Evolutionary conservation across 2,888 invertebrate genomes (phyloP), one percentile per base, ranked within the genome.

Genomic region (Microdon myrmicae): DNA sequence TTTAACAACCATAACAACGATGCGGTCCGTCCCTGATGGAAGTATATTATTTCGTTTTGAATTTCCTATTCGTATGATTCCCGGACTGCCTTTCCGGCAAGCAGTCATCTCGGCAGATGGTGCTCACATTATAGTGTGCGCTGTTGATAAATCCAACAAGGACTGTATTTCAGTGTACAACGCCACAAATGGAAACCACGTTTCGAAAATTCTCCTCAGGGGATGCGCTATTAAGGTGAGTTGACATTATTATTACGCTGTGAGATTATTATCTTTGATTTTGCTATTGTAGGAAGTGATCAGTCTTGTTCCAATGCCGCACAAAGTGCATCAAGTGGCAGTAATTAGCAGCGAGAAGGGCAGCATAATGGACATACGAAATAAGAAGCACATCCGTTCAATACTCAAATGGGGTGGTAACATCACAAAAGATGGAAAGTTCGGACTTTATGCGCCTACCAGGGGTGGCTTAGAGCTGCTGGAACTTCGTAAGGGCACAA

Each of bases 321-420:
- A 92, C 75, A 92, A 92, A 75, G 84, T 89, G 0, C 85, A 90
- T 58, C 89, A 93, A 83, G 85, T 96, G 4, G 95, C 93, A 0
- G 87, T 96, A 0, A 89, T 96, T 3, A 92, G 94, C 43, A 87
- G 87, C 5, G 96, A 96, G 71, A 96, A 95, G 77, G 92, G 92
- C 7, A 92, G 90, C 61, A 89, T 97, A 26, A 82, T 96, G 70
- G 96, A 97, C 73, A 90, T 96, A 59, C 90, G 90, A 74, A 90
- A 87, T 10, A 96, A 95, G 72, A 89, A 91, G 71, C 88, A 93
- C 66, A 82, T 96, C n/a, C 85, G 95, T 41, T 88, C 91, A 0
- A 88, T 96, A 8, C 88, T 90, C 0, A 90, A 94, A 71, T 97
- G 96, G 96, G 93, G 93, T 68, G 96, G 96, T 0, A 88, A 87